phyloP scores from a whole-genome alignment of 2,888 invertebrate genomes.

The Aphidius colemani region DNA sequence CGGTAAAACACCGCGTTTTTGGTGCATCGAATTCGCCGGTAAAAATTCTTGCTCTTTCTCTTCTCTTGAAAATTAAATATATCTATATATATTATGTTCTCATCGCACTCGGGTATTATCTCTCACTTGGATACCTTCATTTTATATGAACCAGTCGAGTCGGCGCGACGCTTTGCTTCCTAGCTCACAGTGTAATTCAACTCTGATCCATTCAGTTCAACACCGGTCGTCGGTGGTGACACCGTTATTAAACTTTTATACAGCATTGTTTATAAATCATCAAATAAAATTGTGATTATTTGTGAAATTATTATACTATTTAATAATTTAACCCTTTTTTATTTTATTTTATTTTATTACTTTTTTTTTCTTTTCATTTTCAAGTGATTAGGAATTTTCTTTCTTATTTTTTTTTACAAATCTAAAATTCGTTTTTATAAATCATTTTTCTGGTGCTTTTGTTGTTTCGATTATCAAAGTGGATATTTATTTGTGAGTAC shows the following conservation, averaged over 20 bases:
- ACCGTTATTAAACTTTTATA: neutral
- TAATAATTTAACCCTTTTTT: neutral
- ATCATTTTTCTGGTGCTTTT: neutral
- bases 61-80: neutral
- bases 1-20: conserved; percentile 18
- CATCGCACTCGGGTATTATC: no score
- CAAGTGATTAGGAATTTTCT: neutral
- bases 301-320: neutral
- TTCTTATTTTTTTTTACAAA: no score
- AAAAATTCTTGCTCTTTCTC: neutral
- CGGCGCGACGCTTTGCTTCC: conserved; percentile 10
- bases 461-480: no score
- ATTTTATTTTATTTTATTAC: neutral
- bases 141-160: conserved; percentile 14
- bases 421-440: neutral
- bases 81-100: neutral
- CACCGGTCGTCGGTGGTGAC: conserved; percentile 23
- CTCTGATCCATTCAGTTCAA: conserved; percentile 21
- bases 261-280: no score
- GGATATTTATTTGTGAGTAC: no score
- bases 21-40: conserved; percentile 19
- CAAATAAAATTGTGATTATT: neutral
- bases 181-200: no score
- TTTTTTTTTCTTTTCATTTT: neutral
- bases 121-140: no score